Base-by-base conservation (phyloP, 2,113 vertebrate species). In the Pseudorhombus dupliciocellatus region DNA sequence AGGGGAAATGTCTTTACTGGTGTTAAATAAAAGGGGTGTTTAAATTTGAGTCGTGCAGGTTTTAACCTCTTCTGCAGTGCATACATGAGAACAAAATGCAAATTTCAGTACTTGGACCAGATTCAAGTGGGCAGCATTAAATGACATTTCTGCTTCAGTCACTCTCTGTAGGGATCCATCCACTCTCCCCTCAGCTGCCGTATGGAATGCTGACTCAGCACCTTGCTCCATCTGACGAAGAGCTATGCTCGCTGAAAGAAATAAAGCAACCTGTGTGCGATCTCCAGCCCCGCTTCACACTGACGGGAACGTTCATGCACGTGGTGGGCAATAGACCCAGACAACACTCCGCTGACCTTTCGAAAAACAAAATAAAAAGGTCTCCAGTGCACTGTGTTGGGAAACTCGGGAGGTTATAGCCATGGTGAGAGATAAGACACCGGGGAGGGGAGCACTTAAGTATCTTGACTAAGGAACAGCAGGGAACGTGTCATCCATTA, bases 181-280 rank as follows among this genome's bases (percentile, higher is more conserved):
- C 80, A 83, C 83, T 84, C 76, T 84, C 73, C 22, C 37, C 66
- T 88, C 85, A 80, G 84, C 83, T 80, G 75, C 84, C 79, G 66
- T 65, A 56, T 59, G 73, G 76, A 84, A 73, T 77, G 89, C 88
- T 92, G 90, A 90, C 83, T 75, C 84, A 70, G 88, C 88, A 79
- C 69, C 77, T 75, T 66, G 44, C 65, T 84, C 83, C 88, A 89
- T 88, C 83, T 87, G 83, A 90, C 83, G 84, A 85, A 59, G 77
- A 82, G 82, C 79, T 84, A 71, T 75, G 76, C 75, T 48, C 80
- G 57, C 76, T 34, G 24, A 74, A 54, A 48, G 25, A 73, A 57
- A 85, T 83, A 83, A 81, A 0, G 52, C 80, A 73, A 85, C 79
- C 87, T 82, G 70, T 77, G 70, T 85, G 81, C 69, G 72, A 71